Conservation (phyloP, 2,797 vertebrate genomes). For the Siniperca undulata region DNA sequence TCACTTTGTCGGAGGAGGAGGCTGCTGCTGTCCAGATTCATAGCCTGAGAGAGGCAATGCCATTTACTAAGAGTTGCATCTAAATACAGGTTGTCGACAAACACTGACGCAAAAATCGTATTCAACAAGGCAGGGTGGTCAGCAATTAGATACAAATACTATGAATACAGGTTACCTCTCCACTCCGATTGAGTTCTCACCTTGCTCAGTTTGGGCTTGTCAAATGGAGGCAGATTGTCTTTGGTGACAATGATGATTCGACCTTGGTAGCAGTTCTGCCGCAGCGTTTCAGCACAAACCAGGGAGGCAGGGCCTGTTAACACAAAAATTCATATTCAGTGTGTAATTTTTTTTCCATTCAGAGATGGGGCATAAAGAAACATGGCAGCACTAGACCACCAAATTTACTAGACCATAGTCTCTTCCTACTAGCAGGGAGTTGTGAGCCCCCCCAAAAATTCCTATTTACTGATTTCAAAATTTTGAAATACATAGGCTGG, state of each 20-base stretch:
- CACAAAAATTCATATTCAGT: background rate
- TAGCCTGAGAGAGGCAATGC: constrained; percentile 63
- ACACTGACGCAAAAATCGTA: background rate
- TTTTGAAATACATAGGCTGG: background rate
- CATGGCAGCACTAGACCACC: background rate
- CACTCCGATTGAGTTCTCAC: constrained; percentile 64
- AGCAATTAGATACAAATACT: background rate
- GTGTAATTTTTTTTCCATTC: background rate
- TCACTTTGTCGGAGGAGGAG: constrained; percentile 86
- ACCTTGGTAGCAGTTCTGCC: constrained; percentile 89
- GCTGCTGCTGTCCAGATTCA: constrained; percentile 82
- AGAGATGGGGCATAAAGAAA: background rate
- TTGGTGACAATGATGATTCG: constrained; percentile 89
- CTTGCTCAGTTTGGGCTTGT: constrained; percentile 92
- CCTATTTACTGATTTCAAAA: background rate
- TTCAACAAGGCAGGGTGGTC: background rate
- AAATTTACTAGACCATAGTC: background rate
- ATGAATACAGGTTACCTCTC: background rate
- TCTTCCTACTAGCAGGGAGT: background rate
- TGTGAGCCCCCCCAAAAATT: background rate
- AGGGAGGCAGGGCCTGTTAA: constrained; percentile 89
- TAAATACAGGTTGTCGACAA: background rate
- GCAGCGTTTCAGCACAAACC: constrained; percentile 91
- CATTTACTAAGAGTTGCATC: background rate
- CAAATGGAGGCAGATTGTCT: constrained; percentile 87